Conservation (phyloP, 2,113 vertebrate genomes). For the Spilogale gracilis region DNA sequence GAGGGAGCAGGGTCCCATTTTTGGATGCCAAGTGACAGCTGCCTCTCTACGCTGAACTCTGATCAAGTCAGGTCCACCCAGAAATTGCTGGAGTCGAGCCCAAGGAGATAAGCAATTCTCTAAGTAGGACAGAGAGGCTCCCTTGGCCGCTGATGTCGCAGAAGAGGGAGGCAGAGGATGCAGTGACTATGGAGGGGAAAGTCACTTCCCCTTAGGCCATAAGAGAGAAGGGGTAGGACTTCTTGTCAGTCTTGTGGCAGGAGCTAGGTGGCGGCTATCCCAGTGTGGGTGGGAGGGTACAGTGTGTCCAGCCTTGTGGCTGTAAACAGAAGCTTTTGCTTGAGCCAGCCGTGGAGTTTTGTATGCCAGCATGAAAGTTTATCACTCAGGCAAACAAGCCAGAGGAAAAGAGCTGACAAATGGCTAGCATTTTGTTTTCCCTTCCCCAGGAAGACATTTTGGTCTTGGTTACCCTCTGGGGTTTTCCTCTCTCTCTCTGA, state of each 20-base stretch:
- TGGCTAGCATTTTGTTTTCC: background rate
- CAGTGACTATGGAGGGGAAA: no score
- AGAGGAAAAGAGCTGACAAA: constrained; percentile 12
- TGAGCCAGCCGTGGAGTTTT: background rate
- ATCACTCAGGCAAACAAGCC: constrained; percentile 47
- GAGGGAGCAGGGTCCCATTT: background rate
- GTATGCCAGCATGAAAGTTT: constrained; percentile 34
- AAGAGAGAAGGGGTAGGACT: background rate
- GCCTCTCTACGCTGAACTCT: background rate
- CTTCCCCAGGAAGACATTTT: constrained; percentile 38
- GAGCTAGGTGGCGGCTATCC: background rate
- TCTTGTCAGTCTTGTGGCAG: background rate
- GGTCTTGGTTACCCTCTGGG: constrained; percentile 22
- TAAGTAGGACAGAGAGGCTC: background rate
- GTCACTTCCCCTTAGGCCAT: background rate
- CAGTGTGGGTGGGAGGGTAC: background rate
- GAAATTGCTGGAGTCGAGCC: background rate
- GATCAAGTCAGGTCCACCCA: background rate
- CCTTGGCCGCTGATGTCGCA: no score
- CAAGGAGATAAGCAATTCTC: background rate
- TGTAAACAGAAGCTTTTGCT: constrained; percentile 40
- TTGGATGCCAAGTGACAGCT: accelerated
- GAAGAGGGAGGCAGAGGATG: background rate
- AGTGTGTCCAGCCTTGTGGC: constrained; percentile 15
- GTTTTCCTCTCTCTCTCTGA: constrained; percentile 31